Conservation (phyloP, 2,888 invertebrate species). For the Allygus modestus region DNA sequence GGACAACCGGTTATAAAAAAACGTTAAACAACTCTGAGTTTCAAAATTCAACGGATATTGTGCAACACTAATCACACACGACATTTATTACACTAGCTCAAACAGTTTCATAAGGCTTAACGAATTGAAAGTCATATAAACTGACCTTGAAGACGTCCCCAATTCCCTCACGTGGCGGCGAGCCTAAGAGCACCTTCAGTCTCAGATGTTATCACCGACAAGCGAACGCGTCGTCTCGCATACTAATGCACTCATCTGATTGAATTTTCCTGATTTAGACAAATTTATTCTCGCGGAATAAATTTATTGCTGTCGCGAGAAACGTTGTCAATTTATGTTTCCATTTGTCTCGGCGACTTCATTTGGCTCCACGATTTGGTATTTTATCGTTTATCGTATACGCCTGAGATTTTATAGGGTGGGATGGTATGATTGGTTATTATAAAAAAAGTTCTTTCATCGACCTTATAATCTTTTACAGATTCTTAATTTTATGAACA, state of each 20-base stretch:
- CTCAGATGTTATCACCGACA: conserved; percentile 28
- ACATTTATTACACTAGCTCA: background rate
- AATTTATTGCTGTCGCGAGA: conserved; percentile 32
- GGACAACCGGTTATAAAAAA: too few relatives aligned
- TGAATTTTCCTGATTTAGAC: conserved; percentile 57
- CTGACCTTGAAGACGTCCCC: background rate
- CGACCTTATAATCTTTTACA: too few relatives aligned
- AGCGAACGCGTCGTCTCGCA: conserved; percentile 11
- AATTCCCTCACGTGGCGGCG: too few relatives aligned
- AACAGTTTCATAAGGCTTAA: conserved; percentile 29
- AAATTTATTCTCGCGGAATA: conserved; percentile 51
- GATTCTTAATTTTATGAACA: too few relatives aligned
- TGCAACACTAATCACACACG: background rate
- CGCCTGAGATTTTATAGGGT: background rate
- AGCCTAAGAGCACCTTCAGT: background rate
- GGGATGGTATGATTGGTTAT: background rate
- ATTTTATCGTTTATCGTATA: background rate
- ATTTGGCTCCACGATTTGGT: background rate
- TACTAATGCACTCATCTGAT: conserved; percentile 46
- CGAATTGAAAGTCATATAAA: background rate
- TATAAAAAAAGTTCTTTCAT: too few relatives aligned
- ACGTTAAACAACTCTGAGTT: too few relatives aligned
- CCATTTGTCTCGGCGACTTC: conserved; percentile 36
- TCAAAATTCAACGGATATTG: too few relatives aligned
- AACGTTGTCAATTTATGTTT: conserved; percentile 54